Base-by-base conservation (phyloP, 2,888 invertebrate species). In the Parochlus steinenii region DNA sequence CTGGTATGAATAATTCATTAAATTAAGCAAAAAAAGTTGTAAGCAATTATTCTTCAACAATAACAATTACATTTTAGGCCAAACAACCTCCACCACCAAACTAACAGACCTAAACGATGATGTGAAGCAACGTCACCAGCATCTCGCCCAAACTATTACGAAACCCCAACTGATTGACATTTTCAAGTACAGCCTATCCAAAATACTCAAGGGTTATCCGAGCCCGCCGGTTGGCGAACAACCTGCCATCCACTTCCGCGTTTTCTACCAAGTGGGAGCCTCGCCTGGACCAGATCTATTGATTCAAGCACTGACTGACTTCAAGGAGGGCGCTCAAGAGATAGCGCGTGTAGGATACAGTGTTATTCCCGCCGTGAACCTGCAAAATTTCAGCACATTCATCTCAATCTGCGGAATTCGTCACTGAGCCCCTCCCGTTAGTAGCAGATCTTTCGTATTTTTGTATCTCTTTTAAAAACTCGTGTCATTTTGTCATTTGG, bases 391-490 rank as follows among this genome's bases (percentile, higher is more conserved):
- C 44, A 74, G 74, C 63, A 81, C 81, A 48, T 80, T 81, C 63
- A 66, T 86, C 46, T 83, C 85, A 42, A 71, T 86, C 55, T 78
- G 77, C 59, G 85, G 82, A 14, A 69, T 85, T 44, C 64, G 83
- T 47, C 74, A 81, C 8, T n/a, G n/a, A n/a, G n/a, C n/a, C n/a
- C n/a, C n/a, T n/a, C n/a, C n/a, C n/a, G n/a, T n/a, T n/a, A n/a
- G n/a, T n/a, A n/a, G n/a, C n/a, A n/a, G n/a, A n/a, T n/a, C n/a
- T n/a, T n/a, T n/a, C n/a, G n/a, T n/a, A n/a, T n/a, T n/a, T n/a
- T n/a, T n/a, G n/a, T n/a, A n/a, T n/a, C n/a, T n/a, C n/a, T n/a
- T n/a, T n/a, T n/a, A n/a, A n/a, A n/a, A n/a, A n/a, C n/a, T n/a
- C n/a, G n/a, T n/a, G n/a, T n/a, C n/a, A n/a, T n/a, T n/a, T n/a